These are phyloP conservation scores for Augochlorella aurata DNA, from an alignment of 2,888 invertebrate genomes.

Conservation along the genomic window DNA sequence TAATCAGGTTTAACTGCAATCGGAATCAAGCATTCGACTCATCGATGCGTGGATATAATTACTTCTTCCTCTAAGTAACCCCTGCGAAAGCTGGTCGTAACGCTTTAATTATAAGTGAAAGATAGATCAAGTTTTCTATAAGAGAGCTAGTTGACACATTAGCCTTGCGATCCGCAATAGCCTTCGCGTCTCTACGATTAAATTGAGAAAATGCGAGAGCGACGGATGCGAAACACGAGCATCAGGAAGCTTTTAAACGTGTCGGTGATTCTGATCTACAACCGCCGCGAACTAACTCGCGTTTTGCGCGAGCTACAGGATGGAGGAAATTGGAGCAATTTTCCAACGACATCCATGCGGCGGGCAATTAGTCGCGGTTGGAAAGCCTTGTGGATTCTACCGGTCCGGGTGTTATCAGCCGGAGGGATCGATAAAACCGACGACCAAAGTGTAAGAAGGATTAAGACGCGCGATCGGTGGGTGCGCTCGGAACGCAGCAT, in stretches of 20 bases:
- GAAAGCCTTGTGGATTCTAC: conserved; percentile 1
- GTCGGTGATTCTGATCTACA: background rate
- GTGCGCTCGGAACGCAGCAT: conserved; percentile 28
- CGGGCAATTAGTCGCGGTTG: conserved; percentile 22
- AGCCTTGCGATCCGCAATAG: background rate
- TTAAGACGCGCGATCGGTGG: conserved; percentile 42
- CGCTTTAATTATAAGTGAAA: background rate
- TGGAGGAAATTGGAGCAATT: conserved; percentile 1
- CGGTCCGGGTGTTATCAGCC: conserved; percentile 23
- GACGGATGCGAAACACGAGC: background rate
- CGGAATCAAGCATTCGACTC: background rate
- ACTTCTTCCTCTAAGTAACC: background rate
- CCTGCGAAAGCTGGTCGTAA: background rate
- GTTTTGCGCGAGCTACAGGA: background rate
- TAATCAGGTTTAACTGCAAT: background rate
- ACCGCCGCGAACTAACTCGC: background rate
- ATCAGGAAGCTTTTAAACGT: background rate
- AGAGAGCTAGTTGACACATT: background rate
- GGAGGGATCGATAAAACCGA: conserved; percentile 36
- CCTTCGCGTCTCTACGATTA: background rate
- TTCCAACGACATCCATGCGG: background rate
- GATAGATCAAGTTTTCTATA: background rate
- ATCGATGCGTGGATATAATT: background rate
- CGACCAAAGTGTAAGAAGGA: conserved; percentile 34
- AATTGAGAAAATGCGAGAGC: background rate